Evolutionary conservation across 2,888 invertebrate species (phyloP).

Genomic region (Calameuta pallipes): DNA sequence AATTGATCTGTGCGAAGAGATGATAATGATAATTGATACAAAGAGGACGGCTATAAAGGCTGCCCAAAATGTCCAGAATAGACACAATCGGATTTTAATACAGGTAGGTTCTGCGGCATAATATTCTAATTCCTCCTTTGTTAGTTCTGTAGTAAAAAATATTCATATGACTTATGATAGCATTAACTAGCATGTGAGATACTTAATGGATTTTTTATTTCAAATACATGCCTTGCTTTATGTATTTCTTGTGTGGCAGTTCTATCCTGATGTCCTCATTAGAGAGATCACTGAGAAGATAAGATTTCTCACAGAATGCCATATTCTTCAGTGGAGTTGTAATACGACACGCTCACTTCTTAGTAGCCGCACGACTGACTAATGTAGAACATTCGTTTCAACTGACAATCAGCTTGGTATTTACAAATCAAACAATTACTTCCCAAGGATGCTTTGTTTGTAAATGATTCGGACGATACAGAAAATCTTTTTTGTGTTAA

Average conservation of each 20-base stretch:
- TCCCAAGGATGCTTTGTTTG: not conserved
- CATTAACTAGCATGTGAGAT: not conserved
- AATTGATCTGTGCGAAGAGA: not conserved
- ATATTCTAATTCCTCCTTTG: slow-evolving; percentile 39
- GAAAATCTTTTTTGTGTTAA: not conserved
- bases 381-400: slow-evolving; percentile 14
- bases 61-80: slow-evolving; percentile 54
- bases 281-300: slow-evolving; percentile 31
- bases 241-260: slow-evolving; percentile 14
- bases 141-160: slow-evolving; percentile 32
- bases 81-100: slow-evolving; percentile 48
- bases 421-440: slow-evolving; percentile 6
- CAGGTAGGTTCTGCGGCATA: slow-evolving; percentile 43
- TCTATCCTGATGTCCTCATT: slow-evolving; percentile 27
- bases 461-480: not conserved
- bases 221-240: slow-evolving; percentile 2
- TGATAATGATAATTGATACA: not conserved
- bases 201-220: not conserved
- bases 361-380: slow-evolving; percentile 22
- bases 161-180: not conserved
- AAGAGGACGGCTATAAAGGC: slow-evolving; percentile 39
- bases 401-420: slow-evolving; percentile 4
- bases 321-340: slow-evolving; percentile 27
- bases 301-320: slow-evolving; percentile 39
- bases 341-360: slow-evolving; percentile 15